Evolutionary conservation across 1,140 invertebrate species (phyloP), one percentile per base, ranked within the genome.

Genomic region (Drosophila novamexicana): DNA sequence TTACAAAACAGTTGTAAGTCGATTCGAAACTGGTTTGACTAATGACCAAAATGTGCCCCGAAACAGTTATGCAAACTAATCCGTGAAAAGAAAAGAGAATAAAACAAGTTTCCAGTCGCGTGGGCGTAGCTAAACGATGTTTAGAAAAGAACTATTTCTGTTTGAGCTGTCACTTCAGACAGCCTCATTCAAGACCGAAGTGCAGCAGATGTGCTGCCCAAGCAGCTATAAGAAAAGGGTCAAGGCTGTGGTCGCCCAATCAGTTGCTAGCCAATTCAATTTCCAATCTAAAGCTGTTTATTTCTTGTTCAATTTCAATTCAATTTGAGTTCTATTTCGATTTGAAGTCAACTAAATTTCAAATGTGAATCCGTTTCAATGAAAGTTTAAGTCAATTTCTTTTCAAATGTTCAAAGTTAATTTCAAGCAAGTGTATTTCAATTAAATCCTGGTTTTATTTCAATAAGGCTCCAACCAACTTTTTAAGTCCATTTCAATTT

Each of bases 61-160:
- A 44, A 58, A 58, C 56, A 45, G 56, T 58, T 58, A 58, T 58
- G 56, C 40, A 58, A 58, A 45, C 40, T n/a, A 57, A 32, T 44
- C 18, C 12, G 29, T 8, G 18, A 57, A 16, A 8, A n/a, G 18
- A 29, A 42, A 42, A 29, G 22, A 29, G 22, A 29, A 29, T 29
- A 29, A 29, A 42, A 42, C 54, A 36, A 34, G n/a, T 58, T 58
- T 44, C 4, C 8, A 40, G n/a, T 12, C 6, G 56, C 29, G 56
- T 45, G 42, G 56, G 56, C 56, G n/a, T 14, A 34, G n/a, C 50
- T 16, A 16, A 53, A 36, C 50, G 22, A 42, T 45, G 54, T 10
- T 32, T 29, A 12, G 39, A 7, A 18, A n/a, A 29, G 39, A 57
- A 42, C 54, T 22, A 10, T 58, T 44, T 34, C 7, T 45, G 4